Evolutionary conservation across 2,888 invertebrate species (phyloP), one percentile per base, ranked within the genome.

Genomic region (Lysandra coridon): DNA sequence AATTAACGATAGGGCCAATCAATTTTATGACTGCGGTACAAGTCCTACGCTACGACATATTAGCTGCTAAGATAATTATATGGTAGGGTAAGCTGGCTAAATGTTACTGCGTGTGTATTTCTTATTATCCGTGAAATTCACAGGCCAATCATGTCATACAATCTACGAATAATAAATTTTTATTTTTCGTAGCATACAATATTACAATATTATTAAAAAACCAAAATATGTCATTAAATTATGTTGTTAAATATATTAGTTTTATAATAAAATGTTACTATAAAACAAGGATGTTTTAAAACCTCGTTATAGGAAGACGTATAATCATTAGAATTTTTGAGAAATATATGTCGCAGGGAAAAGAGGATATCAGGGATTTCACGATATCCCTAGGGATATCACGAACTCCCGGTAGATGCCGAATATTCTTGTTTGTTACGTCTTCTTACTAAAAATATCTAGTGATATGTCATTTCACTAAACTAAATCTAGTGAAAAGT

Each of bases 11-110:
- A 57, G 57, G 57, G 12, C 57, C 12, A 57, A 57, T 57, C 57
- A 17, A 17, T 57, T 4, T 57, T 57, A 10, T 57, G 57, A 57
- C 17, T 57, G 57, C 17, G 57, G 57, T 57, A 57, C 57, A 57
- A 64, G 73, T 77, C 80, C 79, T 78, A 79, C 74, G 78, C 80
- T 79, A 79, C 77, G 78, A 81, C 79, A 73, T 75, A 79, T 23
- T 23, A 73, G 73, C 77, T 33, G 73, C 78, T 40, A 64, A 78
- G 79, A 6, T 76, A 74, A 33, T 49, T 10, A 74, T 74, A 76
- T 30, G 37, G 57, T 14, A 33, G 57, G 2, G 44, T 75, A 75
- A 53, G 33, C 53, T 76, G 30, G 49, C 53, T 33, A 17, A 57
- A 17, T 76, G 76, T 76, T 76, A 33, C 33, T 7, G 5, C 49